Base-by-base conservation (phyloP, 2,113 vertebrate genomes). In the Oncorhynchus kisutch region DNA sequence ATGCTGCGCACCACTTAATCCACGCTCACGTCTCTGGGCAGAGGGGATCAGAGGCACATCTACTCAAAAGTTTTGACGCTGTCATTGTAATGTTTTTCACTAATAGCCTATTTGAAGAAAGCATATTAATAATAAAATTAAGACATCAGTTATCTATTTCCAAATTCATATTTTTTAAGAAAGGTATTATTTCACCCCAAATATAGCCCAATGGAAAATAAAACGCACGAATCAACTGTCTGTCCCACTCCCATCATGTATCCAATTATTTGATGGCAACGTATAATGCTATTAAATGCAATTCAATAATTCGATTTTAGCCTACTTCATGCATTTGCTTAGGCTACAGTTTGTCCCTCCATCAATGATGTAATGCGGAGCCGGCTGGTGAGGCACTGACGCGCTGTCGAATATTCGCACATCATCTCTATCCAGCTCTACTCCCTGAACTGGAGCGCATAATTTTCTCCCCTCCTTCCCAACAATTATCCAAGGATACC, bases 331-430 rank as follows among this genome's bases (percentile, higher is more conserved):
- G 59, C 59, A 62, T 62, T 62, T 62, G 59, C 24, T 72, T 62
- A 45, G 39, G 39, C 39, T 45, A 11, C 39, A 22, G 16, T 54
- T 18, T 54, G 51, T 54, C 51, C 51, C 18, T 54, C 66, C 27
- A 34, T 45, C 70, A 49, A 22, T 78, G 76, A 78, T 78, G 76
- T 78, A 78, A 78, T 78, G 77, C 72, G 65, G 51, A 54, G 16
- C 51, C 16, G 13, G 9, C 39, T 12, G 39, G 39, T 2, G 39
- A 45, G 9, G 9, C 14, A 49, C 64, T 67, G 74, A 45, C 8
- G 48, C 64, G 76, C 64, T 9, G 16, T 60, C 9, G 27, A 8
- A 29, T 18, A 70, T 45, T 68, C 16, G 48, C 39, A 45, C 39
- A 45, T 14, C 27, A 60, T 62, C n/a, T 62, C 59, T 16, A 22